A percentile compares a stretch with the other conserved stretches of the same genome.
Conservation (phyloP, 2,113 vertebrate genomes). For the Nematolebias whitei region DNA sequence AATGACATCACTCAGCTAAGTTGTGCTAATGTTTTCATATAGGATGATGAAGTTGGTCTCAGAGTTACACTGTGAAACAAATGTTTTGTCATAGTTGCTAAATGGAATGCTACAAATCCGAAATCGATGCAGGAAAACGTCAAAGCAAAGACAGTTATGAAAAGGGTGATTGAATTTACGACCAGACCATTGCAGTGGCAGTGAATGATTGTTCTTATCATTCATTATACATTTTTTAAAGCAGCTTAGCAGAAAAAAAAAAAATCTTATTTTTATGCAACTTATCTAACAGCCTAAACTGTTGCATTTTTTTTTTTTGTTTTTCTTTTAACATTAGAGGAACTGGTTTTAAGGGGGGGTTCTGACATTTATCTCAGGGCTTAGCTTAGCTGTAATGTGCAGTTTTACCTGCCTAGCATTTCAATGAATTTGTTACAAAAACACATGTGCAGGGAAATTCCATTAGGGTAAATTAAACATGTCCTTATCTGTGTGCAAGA, state of each 20-base stretch:
- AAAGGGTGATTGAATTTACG: background rate
- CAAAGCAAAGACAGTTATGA: background rate
- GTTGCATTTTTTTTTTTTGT: too few relatives aligned
- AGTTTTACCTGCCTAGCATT: too few relatives aligned
- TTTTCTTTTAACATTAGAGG: too few relatives aligned
- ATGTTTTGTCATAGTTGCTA: background rate
- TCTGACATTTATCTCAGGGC: too few relatives aligned
- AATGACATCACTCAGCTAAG: too few relatives aligned
- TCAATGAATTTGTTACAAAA: too few relatives aligned
- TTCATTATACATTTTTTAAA: background rate
- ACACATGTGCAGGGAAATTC: too few relatives aligned
- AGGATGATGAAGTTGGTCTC: background rate
- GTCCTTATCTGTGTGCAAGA: too few relatives aligned
- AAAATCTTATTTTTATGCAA: background rate
- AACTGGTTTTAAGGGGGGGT: too few relatives aligned
- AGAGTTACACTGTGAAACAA: background rate
- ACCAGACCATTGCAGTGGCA: background rate
- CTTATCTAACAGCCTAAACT: too few relatives aligned
- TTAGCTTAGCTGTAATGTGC: too few relatives aligned
- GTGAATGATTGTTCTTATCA: background rate
- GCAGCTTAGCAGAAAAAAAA: background rate
- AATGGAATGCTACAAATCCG: background rate
- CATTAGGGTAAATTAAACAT: too few relatives aligned
- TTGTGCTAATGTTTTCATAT: background rate
- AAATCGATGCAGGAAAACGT: background rate